Percentiles rank a stretch among this genome's conserved stretches.
phyloP scores from a whole-genome alignment of 2,888 invertebrate species.

The Galerucella calmariensis region DNA sequence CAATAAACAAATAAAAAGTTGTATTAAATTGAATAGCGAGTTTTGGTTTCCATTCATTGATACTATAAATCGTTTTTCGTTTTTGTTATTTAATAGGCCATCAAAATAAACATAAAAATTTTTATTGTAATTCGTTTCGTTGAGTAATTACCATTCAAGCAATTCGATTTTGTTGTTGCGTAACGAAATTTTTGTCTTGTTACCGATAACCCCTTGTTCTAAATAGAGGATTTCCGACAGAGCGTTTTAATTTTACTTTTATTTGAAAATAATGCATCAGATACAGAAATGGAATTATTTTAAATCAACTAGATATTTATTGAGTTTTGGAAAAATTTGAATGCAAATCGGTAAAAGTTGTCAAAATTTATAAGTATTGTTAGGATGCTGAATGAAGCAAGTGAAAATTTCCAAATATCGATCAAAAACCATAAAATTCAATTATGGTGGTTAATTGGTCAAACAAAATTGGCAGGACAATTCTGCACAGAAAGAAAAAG shows the following conservation, averaged over 20 bases:
- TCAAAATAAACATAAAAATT: constrained; percentile 10
- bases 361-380: no score
- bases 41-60: not conserved
- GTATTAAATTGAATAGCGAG: not conserved
- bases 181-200: not conserved
- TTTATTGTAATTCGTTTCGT: not conserved
- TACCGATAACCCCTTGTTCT: not conserved
- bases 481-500: no score
- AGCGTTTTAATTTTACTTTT: not conserved
- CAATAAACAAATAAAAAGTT: constrained; percentile 6
- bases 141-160: not conserved
- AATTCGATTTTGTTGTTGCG: not conserved
- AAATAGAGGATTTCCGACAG: not conserved
- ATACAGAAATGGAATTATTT: no score
- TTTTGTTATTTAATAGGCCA: constrained; percentile 3
- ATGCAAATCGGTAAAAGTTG: no score
- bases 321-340: no score
- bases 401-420: no score
- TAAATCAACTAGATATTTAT: no score
- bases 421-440: no score
- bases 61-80: not conserved
- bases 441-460: no score
- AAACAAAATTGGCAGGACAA: no score
- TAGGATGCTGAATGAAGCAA: no score
- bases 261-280: not conserved